Evolutionary conservation across 2,888 invertebrate genomes (phyloP).

Genomic region (Latrodectus elegans): DNA sequence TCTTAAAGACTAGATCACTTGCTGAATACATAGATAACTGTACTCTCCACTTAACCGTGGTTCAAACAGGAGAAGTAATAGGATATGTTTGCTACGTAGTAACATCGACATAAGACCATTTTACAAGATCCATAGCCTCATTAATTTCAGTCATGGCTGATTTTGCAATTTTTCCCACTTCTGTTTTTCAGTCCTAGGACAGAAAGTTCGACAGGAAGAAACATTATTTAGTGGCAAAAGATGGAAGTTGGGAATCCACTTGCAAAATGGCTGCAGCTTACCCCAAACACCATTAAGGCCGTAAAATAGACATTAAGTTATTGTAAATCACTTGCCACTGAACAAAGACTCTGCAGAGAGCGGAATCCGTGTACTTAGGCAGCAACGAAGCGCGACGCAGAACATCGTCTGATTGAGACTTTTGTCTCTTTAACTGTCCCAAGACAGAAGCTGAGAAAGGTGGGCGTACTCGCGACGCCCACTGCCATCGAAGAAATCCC

Average conservation of each 20-base stretch:
- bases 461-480: constrained; percentile 21
- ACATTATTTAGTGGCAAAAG: constrained; percentile 11
- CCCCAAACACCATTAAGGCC: constrained; percentile 49
- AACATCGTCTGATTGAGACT: constrained; percentile 50
- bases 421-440: constrained; percentile 45
- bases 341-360: constrained; percentile 50
- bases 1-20: too few species aligned
- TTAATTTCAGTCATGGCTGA: too few species aligned
- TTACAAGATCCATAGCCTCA: too few species aligned
- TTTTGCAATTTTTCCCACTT: too few species aligned
- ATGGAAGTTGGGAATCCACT: background rate
- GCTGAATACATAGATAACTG: too few species aligned
- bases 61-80: too few species aligned
- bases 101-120: too few species aligned
- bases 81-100: too few species aligned
- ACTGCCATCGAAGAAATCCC: constrained; percentile 16
- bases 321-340: constrained; percentile 56
- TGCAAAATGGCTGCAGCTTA: constrained; percentile 35
- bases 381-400: constrained; percentile 38
- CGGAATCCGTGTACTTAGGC: constrained; percentile 39
- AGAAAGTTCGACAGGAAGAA: background rate
- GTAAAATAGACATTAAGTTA: constrained; percentile 63
- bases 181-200: background rate
- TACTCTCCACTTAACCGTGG: too few species aligned
- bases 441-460: constrained; percentile 9